Conservation (phyloP, 2,113 vertebrate species). For the Cheilinus undulatus region DNA sequence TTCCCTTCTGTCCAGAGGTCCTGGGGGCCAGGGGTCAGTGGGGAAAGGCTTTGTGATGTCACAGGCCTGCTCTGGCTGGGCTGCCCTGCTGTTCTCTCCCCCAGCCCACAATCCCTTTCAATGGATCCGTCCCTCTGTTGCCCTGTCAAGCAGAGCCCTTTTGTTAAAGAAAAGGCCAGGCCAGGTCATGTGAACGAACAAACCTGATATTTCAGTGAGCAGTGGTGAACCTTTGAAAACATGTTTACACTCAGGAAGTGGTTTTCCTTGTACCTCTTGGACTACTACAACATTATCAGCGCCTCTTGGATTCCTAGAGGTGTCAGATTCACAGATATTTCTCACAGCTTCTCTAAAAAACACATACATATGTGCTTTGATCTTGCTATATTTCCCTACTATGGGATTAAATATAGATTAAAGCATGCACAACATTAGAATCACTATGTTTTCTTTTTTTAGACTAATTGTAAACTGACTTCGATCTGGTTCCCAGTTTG, state of each 20-base stretch:
- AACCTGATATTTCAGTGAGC: slow-evolving; percentile 25
- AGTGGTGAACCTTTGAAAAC: slow-evolving; percentile 9
- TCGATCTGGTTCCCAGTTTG: slow-evolving; percentile 62
- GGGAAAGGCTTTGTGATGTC: slow-evolving; percentile 82
- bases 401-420: not conserved
- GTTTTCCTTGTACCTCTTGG: slow-evolving; percentile 4
- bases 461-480: slow-evolving; percentile 40
- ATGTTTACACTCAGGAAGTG: slow-evolving; percentile 15
- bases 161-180: slow-evolving; percentile 56
- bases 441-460: slow-evolving; percentile 14
- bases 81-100: slow-evolving; percentile 68
- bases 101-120: slow-evolving; percentile 66
- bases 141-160: slow-evolving; percentile 63
- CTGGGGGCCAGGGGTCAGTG: slow-evolving; percentile 77
- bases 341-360: not conserved
- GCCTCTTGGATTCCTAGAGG: not conserved
- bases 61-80: slow-evolving; percentile 62
- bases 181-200: slow-evolving; percentile 52
- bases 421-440: not conserved
- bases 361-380: not conserved
- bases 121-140: slow-evolving; percentile 59
- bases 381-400: not conserved
- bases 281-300: slow-evolving; percentile 1
- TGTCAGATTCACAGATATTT: not conserved
- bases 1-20: slow-evolving; percentile 80